Conservation (phyloP, 2,888 invertebrate species). For the Tuberolachnus salignus region DNA sequence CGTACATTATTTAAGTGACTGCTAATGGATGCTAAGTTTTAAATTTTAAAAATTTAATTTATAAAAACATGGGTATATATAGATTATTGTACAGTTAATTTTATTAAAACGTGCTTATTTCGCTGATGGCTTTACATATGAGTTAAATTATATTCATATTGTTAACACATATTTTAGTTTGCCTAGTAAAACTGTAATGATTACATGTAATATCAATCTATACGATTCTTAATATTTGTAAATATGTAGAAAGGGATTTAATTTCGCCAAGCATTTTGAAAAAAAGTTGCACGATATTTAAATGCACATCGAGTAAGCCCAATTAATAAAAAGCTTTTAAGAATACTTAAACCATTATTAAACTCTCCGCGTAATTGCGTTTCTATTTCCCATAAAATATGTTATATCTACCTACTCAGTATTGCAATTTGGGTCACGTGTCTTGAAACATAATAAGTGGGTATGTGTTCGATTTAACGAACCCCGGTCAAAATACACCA, state of each 20-base stretch:
- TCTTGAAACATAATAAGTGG: slow-evolving; percentile 7
- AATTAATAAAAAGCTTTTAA: slow-evolving; percentile 35
- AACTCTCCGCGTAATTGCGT: slow-evolving; percentile 11
- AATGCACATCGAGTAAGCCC: slow-evolving; percentile 11
- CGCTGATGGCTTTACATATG: no score
- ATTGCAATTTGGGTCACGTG: slow-evolving; percentile 29
- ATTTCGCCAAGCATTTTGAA: not conserved
- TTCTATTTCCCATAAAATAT: slow-evolving; percentile 20
- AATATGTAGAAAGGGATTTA: not conserved
- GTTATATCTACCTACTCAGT: not conserved
- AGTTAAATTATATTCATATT: no score
- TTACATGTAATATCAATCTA: no score
- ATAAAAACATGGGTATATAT: no score
- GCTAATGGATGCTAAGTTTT: no score
- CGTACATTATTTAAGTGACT: no score
- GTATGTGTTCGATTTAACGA: slow-evolving; percentile 6
- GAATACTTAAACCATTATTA: slow-evolving; percentile 8
- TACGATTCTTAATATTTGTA: no score
- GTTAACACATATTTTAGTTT: no score
- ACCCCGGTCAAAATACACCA: slow-evolving; percentile 2
- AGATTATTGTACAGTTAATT: no score
- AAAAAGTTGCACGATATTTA: not conserved
- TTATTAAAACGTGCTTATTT: no score
- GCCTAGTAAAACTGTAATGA: no score
- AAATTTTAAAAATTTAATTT: no score